Base-by-base conservation (phyloP, 2,888 invertebrate genomes). In the Nasonovia ribisnigri region DNA sequence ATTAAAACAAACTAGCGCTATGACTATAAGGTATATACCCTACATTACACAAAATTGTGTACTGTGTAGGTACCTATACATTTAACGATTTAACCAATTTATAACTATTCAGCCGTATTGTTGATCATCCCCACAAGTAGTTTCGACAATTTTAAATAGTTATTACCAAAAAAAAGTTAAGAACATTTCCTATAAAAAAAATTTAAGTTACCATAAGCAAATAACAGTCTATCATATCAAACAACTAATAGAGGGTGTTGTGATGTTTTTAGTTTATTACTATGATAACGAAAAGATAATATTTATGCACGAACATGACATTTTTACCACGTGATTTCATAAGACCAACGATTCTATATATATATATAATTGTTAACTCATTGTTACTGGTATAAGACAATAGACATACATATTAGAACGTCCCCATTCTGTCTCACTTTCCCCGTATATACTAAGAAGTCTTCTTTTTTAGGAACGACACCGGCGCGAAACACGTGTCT, bases 401-500 rank as follows among this genome's bases (percentile, higher is more conserved):
- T 36, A 36, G 77, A 77, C 16, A 77, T 6, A 67, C n/a, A 20
- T 77, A 77, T 20, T 36, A 36, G 36, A 36, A 36, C 20, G 20
- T 77, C 77, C 6, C 6, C 1, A 6, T 36, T 36, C 6, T 20
- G 20, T 4, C 36, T 36, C 0, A 26, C 26, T 5, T 57, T 57
- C 8, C 54, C 26, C 54, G 4, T 57, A 57, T 8, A 57, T 57
- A 57, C 29, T 67, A 43, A 57, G 42, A n/a, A 48, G 46, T 87
- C 20, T 92, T 48, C 20, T 88, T 92, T 84, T 92, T 54, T 57
- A 93, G 20, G 77, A 92, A 77, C 20, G 43, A 91, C 26, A 16
- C 1, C 57, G n/a, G 24, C 42, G 20, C 29, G 36, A 24, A 84
- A 93, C 92, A 93, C 24, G 89, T 93, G 92, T 93, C 77, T 51